Evolutionary conservation across 2,888 invertebrate species (phyloP).

Genomic region (Pyrgus malvae): DNA sequence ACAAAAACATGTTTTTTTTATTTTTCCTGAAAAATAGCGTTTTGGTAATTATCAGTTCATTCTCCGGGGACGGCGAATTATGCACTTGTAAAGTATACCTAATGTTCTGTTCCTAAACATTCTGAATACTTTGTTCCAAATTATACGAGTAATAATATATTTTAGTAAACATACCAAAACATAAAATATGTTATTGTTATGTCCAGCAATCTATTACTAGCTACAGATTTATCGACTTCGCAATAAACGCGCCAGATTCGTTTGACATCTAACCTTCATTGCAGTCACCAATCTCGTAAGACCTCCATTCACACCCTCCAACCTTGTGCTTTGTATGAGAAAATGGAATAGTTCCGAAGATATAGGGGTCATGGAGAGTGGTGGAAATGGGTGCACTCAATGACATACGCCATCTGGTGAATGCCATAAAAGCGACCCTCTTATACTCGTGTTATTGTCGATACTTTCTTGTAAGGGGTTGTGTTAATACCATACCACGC

Average conservation of each 20-base stretch:
- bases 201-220: conserved; percentile 61
- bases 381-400: conserved; percentile 63
- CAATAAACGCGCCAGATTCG: conserved; percentile 61
- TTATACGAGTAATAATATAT: no score
- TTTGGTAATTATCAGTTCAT: no score
- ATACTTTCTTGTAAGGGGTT: conserved; percentile 71
- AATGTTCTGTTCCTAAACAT: no score
- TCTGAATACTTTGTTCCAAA: no score
- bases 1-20: no score
- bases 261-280: conserved; percentile 73
- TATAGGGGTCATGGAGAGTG: conserved; percentile 40
- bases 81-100: no score
- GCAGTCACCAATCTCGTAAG: conserved; percentile 45
- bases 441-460: conserved; percentile 61
- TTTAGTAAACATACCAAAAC: no score
- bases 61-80: no score
- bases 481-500: conserved; percentile 17
- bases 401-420: conserved; percentile 76
- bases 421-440: conserved; percentile 76
- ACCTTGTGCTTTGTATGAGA: background rate
- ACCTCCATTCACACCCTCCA: conserved; percentile 29
- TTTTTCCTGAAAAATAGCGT: no score
- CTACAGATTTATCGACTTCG: conserved; percentile 62
- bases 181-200: conserved; percentile 62
- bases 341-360: conserved; percentile 29